Base-by-base conservation (phyloP, 2,113 vertebrate species). In the Prunella himalayana region DNA sequence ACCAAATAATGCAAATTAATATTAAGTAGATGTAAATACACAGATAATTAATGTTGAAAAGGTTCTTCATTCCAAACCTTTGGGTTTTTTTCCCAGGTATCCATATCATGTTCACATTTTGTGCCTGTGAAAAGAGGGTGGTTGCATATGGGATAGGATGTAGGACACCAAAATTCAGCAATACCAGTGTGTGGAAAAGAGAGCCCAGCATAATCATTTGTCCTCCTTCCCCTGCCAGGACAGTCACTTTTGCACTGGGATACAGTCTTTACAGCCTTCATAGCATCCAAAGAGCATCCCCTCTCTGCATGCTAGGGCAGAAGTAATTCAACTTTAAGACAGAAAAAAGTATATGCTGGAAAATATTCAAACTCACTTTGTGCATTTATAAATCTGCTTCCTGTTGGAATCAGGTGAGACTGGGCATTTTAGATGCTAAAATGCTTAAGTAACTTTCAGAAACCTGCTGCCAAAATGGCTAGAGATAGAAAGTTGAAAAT, bases 401-500 rank as follows among this genome's bases (percentile, higher is more conserved):
- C 31, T 1, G 0, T 61, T 22, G 16, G 54, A 82, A 57, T 82
- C 21, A 33, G 69, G 9, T 37, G 41, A 71, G 23, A 69, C 27
- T 25, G 51, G 51, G 37, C 27, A 93, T 94, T 96, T 88, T 73
- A 92, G 80, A 64, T 91, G 59, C 68, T 94, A 73, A 96, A 96
- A 88, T 86, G 72, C 37, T 80, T 88, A 81, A 95, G 79, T 71
- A 94, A 93, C 88, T 96, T 93, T 37, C 72, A 91, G 88, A 96
- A 95, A 93, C 27, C 76, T 68, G 56, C 51, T 18, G 3, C 81
- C 85, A 93, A 92, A 96, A 93, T 88, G 90, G 69, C 82, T 86
- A 50, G 68, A 87, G 83, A 87, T 30, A 76, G 93, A 94, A 96
- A 96, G 88, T 86, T 95, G 88, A 92, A 96, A 96, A 96, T 83